Base-by-base conservation (phyloP, 2,888 invertebrate genomes). In the Diplazon laetatorius region DNA sequence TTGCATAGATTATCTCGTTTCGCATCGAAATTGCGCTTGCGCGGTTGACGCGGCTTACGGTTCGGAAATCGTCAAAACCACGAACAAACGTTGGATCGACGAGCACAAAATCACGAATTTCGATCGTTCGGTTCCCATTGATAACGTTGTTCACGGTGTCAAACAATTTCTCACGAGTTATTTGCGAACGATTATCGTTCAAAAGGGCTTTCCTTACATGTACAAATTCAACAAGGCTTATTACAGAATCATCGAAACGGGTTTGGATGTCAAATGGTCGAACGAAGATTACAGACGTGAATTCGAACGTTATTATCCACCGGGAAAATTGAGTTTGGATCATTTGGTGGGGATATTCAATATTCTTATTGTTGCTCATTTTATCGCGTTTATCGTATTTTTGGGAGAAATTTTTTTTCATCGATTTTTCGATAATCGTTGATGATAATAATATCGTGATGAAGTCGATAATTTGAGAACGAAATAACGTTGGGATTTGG, bases 121-220 rank as follows among this genome's bases (percentile, higher is more conserved):
- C 5, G 2, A 1, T 16, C 12, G 20, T 1, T 1, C 10, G 12
- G 16, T 10, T 25, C 9, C 14, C 18, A n/a, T 12, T 5, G 6
- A 6, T n/a, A 22, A 42, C 4, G 14, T 65, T 12, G 62, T 55
- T 44, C 78, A 78, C 25, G 9, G 37, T 4, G 63, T 35, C 5
- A 69, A 57, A 4, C 69, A 78, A 16, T 39, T 35, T 35, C 63
- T 78, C 14, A 73, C 48, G 30, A 44, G 62, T 0, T 63, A 69
- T 30, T 74, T 76, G 74, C 52, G 63, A 42, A 65, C 79, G n/a
- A n/a, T 75, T 2, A 35, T 80, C 1, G 77, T 74, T 10, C 75
- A 65, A 39, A 66, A 80, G n/a, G 79, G 79, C 25, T 79, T 81
- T 50, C 81, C 81, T 10, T 77, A 70, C 55, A 48, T 74, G 14